Evolutionary conservation across 2,113 vertebrate species (phyloP).

Genomic region (Cinclus mexicanus): DNA sequence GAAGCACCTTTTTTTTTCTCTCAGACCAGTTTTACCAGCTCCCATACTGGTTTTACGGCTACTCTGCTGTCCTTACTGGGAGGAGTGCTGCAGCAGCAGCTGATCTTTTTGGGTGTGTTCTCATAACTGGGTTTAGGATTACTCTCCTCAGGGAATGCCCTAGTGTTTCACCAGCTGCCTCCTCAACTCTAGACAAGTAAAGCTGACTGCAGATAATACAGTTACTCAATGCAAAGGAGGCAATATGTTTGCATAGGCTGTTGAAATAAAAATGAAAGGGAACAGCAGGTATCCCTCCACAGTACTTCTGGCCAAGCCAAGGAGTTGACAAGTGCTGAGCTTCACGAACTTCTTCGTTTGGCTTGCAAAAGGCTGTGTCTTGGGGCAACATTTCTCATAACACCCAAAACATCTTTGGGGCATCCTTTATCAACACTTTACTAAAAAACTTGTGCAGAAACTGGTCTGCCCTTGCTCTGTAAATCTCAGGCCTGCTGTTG

Average conservation of each 20-base stretch:
- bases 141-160: background rate
- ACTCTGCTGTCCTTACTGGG: background rate
- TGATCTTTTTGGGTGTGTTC: constrained; percentile 4
- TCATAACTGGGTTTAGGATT: background rate
- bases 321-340: background rate
- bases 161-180: background rate
- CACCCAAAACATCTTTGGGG: background rate
- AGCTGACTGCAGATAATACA: background rate
- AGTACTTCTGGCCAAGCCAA: background rate
- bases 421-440: background rate
- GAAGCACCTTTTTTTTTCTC: background rate
- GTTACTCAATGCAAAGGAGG: background rate
- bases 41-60: constrained; percentile 5
- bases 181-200: background rate
- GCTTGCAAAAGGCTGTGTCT: background rate
- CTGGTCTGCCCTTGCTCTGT: background rate
- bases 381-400: background rate
- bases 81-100: constrained; percentile 2
- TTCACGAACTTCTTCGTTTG: background rate
- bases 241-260: background rate
- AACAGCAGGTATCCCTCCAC: background rate
- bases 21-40: constrained; percentile 52
- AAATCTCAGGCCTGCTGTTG: background rate
- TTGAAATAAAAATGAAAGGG: background rate
- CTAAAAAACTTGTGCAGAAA: background rate